These are phyloP conservation scores for Melanogrammus aeglefinus DNA, from an alignment of 2,797 vertebrate species.

Conservation along the genomic window DNA sequence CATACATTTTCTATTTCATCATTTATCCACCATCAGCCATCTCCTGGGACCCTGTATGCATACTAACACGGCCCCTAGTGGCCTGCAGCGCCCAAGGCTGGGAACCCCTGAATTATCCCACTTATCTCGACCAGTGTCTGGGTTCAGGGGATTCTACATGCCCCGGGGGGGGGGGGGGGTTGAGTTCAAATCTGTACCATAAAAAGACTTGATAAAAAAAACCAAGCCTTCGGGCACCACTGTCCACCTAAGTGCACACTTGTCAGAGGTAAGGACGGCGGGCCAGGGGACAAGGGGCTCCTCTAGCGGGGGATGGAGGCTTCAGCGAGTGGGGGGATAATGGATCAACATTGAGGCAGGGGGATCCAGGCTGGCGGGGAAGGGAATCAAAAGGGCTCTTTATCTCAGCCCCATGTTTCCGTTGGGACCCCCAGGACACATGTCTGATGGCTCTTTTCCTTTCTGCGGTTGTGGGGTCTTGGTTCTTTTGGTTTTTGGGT, in stretches of 20 bases:
- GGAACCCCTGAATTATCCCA: too few relatives aligned
- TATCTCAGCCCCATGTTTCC: slow-evolving; percentile 14
- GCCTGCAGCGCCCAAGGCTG: too few relatives aligned
- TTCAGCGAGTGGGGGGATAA: slow-evolving; percentile 43
- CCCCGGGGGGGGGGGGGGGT: too few relatives aligned
- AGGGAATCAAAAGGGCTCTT: slow-evolving; percentile 20
- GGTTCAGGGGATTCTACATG: too few relatives aligned
- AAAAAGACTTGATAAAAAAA: neutral
- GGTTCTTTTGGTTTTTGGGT: too few relatives aligned
- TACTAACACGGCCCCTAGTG: too few relatives aligned
- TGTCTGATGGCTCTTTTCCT: neutral
- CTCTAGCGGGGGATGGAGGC: slow-evolving; percentile 48
- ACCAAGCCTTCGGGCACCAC: neutral
- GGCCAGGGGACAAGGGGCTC: slow-evolving; percentile 18
- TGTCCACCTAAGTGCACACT: slow-evolving; percentile 27
- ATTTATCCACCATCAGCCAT: too few relatives aligned
- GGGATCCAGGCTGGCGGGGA: slow-evolving; percentile 36
- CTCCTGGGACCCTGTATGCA: too few relatives aligned
- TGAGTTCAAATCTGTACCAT: neutral
- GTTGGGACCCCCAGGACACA: slow-evolving; percentile 25
- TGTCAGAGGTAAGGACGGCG: slow-evolving; percentile 20
- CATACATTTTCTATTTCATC: too few relatives aligned
- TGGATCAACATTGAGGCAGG: slow-evolving; percentile 46
- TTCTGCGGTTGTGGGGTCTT: too few relatives aligned
- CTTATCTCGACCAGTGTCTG: too few relatives aligned